These are phyloP conservation scores for Nomada hirtipes DNA, from an alignment of 2,888 invertebrate species.

Conservation along the genomic window DNA sequence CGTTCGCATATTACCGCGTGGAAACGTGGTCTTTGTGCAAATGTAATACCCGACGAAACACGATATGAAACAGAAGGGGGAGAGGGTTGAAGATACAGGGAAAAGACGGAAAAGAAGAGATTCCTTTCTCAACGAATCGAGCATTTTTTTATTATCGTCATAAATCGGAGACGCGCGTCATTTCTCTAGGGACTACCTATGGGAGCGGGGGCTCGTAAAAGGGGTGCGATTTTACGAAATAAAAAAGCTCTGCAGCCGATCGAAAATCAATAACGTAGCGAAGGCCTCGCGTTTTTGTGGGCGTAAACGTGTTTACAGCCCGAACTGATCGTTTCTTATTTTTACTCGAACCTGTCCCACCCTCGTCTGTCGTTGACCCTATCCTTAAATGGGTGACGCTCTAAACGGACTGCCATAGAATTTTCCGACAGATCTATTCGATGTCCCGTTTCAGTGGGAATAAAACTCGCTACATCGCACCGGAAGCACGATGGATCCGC, in stretches of 20 bases:
- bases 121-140: constrained; percentile 46
- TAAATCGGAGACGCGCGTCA: constrained; percentile 58
- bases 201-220: constrained; percentile 44
- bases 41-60: constrained; percentile 35
- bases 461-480: constrained; percentile 43
- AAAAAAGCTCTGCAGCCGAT: constrained; percentile 59
- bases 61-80: constrained; percentile 37
- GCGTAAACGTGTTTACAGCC: constrained; percentile 63
- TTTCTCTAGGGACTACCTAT: constrained; percentile 11
- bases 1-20: constrained; percentile 31
- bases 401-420: constrained; percentile 44
- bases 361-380: constrained; percentile 16
- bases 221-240: constrained; percentile 60
- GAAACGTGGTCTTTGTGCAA: neutral
- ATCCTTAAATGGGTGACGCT: constrained; percentile 15
- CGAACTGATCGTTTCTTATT: constrained; percentile 48
- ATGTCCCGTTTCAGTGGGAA: constrained; percentile 29
- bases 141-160: constrained; percentile 55
- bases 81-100: neutral
- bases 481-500: constrained; percentile 15
- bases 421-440: constrained; percentile 47
- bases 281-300: constrained; percentile 23
- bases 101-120: constrained; percentile 34
- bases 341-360: constrained; percentile 30
- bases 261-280: constrained; percentile 63